These are phyloP conservation scores for Drosophila anomelani DNA, from an alignment of 2,888 invertebrate genomes.

Conservation along the genomic window DNA sequence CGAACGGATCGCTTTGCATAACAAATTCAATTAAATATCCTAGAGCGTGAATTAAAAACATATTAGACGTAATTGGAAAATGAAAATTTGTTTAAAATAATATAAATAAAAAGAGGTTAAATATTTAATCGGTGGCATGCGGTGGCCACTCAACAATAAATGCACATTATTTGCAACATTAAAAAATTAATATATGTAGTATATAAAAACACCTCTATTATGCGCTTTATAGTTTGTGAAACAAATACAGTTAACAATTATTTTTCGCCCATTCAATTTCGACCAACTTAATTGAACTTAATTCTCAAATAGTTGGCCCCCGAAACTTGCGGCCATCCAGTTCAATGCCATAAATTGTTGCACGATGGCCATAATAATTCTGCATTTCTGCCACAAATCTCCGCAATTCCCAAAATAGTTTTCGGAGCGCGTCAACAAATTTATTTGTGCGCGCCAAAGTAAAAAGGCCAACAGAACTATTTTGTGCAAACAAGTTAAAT, in stretches of 20 bases:
- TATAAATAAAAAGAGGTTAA: constrained; percentile 22
- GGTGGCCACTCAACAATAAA: constrained; percentile 29
- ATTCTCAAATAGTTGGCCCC: constrained; percentile 15
- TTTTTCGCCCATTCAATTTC: constrained; percentile 10
- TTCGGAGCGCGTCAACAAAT: constrained; percentile 73
- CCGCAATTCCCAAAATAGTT: constrained; percentile 77
- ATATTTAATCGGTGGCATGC: constrained; percentile 38
- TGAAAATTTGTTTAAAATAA: constrained; percentile 47
- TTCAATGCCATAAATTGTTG: constrained; percentile 46
- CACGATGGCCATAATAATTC: constrained; percentile 55
- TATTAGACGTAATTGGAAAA: constrained; percentile 65
- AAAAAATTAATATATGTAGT: not conserved
- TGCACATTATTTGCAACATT: not conserved
- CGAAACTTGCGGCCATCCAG: constrained; percentile 17
- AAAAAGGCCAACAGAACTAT: constrained; percentile 56
- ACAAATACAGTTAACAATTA: constrained; percentile 15
- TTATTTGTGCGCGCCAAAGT: constrained; percentile 62
- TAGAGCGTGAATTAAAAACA: constrained; percentile 57
- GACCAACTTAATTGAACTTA: constrained; percentile 26
- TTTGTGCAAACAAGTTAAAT: constrained; percentile 76
- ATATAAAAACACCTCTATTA: constrained; percentile 12
- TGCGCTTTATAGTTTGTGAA: constrained; percentile 9
- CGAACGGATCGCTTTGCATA: constrained; percentile 57
- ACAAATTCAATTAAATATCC: constrained; percentile 65
- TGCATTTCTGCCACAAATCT: constrained; percentile 67